phyloP scores from a whole-genome alignment of 2,888 invertebrate genomes.

The Diploptera punctata region DNA sequence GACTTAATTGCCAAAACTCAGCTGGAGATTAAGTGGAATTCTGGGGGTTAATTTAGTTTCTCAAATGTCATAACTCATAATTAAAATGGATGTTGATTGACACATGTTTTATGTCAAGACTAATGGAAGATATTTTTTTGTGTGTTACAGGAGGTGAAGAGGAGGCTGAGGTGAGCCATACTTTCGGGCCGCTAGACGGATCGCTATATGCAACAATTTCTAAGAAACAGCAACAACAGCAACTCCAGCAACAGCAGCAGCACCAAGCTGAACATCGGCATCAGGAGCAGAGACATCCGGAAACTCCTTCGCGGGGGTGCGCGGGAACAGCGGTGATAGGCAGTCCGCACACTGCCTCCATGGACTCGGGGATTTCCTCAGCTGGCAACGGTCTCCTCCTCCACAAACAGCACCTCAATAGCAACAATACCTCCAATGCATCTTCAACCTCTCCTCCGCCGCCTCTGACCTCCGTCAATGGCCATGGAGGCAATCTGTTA shows the following conservation, averaged over 20 bases:
- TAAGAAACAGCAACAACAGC: conserved; percentile 56
- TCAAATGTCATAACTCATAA: too few relatives aligned
- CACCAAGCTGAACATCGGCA: conserved; percentile 46
- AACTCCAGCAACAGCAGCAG: conserved; percentile 53
- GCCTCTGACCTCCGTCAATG: conserved; percentile 51
- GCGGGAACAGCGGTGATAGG: conserved; percentile 59
- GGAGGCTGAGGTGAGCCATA: conserved; percentile 61
- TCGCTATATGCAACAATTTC: conserved; percentile 78
- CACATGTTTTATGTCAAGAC: too few relatives aligned
- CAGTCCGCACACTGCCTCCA: conserved; percentile 83
- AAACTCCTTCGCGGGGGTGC: conserved; percentile 46
- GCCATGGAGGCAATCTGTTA: conserved; percentile 48
- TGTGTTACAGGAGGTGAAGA: neutral
- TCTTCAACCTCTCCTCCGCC: conserved; percentile 49
- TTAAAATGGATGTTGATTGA: too few relatives aligned
- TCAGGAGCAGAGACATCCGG: conserved; percentile 1
- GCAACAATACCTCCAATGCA: conserved; percentile 57
- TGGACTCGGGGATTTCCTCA: conserved; percentile 90
- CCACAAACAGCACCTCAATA: conserved; percentile 53
- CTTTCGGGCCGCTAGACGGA: conserved; percentile 87
- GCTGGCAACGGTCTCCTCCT: conserved; percentile 61
- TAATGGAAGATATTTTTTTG: too few relatives aligned
- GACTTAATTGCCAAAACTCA: too few relatives aligned
- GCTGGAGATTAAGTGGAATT: too few relatives aligned
- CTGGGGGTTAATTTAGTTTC: too few relatives aligned